phyloP scores from a whole-genome alignment of 2,888 invertebrate species.

The Tholera decimalis region DNA sequence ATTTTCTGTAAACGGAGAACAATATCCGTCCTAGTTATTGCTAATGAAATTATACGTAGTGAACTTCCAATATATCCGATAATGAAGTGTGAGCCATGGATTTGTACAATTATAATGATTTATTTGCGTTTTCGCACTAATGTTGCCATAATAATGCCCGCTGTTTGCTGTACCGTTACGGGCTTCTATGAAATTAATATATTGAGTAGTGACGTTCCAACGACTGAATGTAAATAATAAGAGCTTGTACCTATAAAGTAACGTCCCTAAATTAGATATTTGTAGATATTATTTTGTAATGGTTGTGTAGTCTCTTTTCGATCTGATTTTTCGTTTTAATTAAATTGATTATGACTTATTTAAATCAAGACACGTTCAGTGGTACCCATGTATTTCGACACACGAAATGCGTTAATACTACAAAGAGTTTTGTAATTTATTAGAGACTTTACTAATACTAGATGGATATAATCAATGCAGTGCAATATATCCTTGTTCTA shows the following conservation, averaged over 20 bases:
- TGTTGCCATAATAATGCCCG: constrained; percentile 84
- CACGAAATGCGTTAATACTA: constrained; percentile 76
- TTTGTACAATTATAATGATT: constrained; percentile 79
- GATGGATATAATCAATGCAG: constrained; percentile 33
- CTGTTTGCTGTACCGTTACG: constrained; percentile 62
- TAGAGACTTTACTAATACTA: constrained; percentile 55
- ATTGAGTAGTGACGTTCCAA: constrained; percentile 68
- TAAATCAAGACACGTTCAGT: constrained; percentile 53
- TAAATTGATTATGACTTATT: constrained; percentile 52
- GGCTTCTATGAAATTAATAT: constrained; percentile 65
- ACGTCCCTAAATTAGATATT: constrained; percentile 71
- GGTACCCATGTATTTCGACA: constrained; percentile 78
- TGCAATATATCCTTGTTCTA: constrained; percentile 38
- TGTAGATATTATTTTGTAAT: constrained; percentile 70
- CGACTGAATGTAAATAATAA: constrained; percentile 84
- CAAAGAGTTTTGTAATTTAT: constrained; percentile 41
- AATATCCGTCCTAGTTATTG: constrained; percentile 35
- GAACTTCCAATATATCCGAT: constrained; percentile 50
- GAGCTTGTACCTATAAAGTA: constrained; percentile 75
- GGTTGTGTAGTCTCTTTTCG: constrained; percentile 80
- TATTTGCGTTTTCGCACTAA: constrained; percentile 77
- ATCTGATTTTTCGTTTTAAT: constrained; percentile 77
- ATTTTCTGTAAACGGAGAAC: constrained; percentile 49
- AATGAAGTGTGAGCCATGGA: constrained; percentile 74
- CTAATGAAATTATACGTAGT: constrained; percentile 40